Base-by-base conservation (phyloP, 2,888 invertebrate species). In the Netelia fuscicornis region DNA sequence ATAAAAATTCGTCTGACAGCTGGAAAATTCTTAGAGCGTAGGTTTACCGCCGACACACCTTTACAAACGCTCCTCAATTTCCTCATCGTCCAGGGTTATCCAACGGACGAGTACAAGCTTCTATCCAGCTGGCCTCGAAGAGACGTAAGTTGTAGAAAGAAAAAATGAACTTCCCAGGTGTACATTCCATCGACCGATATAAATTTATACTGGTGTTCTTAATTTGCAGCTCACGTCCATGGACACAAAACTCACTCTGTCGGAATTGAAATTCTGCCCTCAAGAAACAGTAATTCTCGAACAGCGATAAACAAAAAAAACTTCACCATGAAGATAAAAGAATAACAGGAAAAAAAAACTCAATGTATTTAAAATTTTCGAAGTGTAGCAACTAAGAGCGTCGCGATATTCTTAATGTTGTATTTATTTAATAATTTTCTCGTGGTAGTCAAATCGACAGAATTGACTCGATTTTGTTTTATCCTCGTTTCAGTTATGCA, bases 231-330 rank as follows among this genome's bases (percentile, higher is more conserved):
- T 98, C 87, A 97, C 98, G 86, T 95, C 96, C 87, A 95, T 97
- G 94, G 97, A 98, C 94, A 95, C 95, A 65, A 95, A 95, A 91
- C 96, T 96, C 94, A 97, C 98, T 85, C 94, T 99, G 89, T 95
- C 96, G 93, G 96, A 97, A 89, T 95, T 98, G 89, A 98, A 98
- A 94, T 96, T 99, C 91, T 98, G 96, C 94, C 97, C 98, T 76
- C 98, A 99, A 95, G 99, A 99, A 95, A 98, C 98, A 88, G 96
- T 99, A 89, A 98, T 98, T 95, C 95, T 99, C 90, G 98, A 99
- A 94, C 98, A 98, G 94, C 97, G 98, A 96, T 98, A 97, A 84
- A 72, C 68, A 86, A 84, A 62, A 75, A 76, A 81, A n/a, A 58
- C n/a, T n/a, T n/a, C n/a, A n/a, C n/a, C 25, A 60, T 20, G 17